Percentiles rank a stretch among this genome's conserved stretches.
Evolutionary conservation across 2,888 invertebrate species (phyloP).

Genomic region (Drosophila stalkeri): DNA sequence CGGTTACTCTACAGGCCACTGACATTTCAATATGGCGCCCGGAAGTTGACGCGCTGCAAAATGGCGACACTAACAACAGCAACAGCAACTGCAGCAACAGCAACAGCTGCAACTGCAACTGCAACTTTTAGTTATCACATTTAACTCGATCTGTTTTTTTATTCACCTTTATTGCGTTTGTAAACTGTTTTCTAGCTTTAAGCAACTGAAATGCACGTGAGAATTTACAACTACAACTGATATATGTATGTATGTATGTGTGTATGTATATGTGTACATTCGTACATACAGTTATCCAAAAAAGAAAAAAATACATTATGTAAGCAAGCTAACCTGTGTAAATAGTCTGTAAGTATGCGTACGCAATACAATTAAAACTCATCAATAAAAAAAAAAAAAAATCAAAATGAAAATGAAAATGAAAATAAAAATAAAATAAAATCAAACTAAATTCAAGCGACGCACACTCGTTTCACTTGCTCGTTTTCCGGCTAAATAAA

Average conservation of each 20-base stretch:
- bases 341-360: slow-evolving; percentile 68
- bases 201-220: slow-evolving; percentile 81
- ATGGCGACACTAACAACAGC: slow-evolving; percentile 21
- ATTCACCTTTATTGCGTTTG: slow-evolving; percentile 32
- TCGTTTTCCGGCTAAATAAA: slow-evolving; percentile 1
- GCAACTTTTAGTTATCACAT: slow-evolving; percentile 17
- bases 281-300: slow-evolving; percentile 18
- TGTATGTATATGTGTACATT: slow-evolving; percentile 21
- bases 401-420: too few species aligned
- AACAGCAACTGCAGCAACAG: slow-evolving; percentile 4
- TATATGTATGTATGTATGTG: slow-evolving; percentile 22
- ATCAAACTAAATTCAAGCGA: slow-evolving; percentile 4
- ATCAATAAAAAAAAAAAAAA: slow-evolving; percentile 59
- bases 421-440: neutral
- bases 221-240: slow-evolving; percentile 65
- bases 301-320: slow-evolving; percentile 6
- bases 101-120: slow-evolving; percentile 1
- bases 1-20: slow-evolving; percentile 60
- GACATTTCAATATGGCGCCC: slow-evolving; percentile 74
- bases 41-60: slow-evolving; percentile 56
- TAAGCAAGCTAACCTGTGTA: slow-evolving; percentile 15
- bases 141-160: slow-evolving; percentile 29
- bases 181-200: slow-evolving; percentile 72
- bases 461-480: slow-evolving; percentile 28
- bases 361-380: slow-evolving; percentile 65